A percentile compares a stretch with the other conserved stretches of the same genome.
Evolutionary conservation across 1,140 invertebrate species (phyloP).

Genomic region (Anoplophora glabripennis): DNA sequence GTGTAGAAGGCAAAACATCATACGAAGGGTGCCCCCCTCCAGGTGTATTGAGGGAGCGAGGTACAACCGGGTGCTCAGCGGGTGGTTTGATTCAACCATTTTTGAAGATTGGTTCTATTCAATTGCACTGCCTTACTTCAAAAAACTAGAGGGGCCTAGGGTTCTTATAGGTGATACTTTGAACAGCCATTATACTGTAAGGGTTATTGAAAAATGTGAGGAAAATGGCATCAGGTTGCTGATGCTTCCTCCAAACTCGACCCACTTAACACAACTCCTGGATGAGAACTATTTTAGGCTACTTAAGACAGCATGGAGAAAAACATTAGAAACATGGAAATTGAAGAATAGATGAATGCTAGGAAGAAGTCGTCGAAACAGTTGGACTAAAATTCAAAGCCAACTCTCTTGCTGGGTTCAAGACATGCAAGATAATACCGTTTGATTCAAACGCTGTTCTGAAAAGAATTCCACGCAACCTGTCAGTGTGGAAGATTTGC

Average conservation of each 20-base stretch:
- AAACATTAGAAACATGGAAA: conserved; percentile 43
- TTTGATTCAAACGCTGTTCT: conserved; percentile 7
- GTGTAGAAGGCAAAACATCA: conserved; percentile 46
- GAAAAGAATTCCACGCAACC: background rate
- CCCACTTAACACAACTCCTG: conserved; percentile 50
- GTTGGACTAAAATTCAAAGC: background rate
- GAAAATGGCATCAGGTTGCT: conserved; percentile 33
- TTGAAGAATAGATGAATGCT: conserved; percentile 18
- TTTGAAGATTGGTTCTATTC: conserved; percentile 47
- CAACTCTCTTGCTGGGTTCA: conserved; percentile 17
- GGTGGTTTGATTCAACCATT: conserved; percentile 39
- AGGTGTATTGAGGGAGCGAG: conserved; percentile 38
- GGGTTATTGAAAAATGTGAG: conserved; percentile 34
- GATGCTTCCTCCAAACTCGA: conserved; percentile 48
- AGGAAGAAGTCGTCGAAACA: background rate
- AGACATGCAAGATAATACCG: conserved; percentile 5
- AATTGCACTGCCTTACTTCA: conserved; percentile 33
- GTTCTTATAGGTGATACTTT: conserved; percentile 45
- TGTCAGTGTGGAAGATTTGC: background rate
- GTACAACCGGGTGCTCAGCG: conserved; percentile 45
- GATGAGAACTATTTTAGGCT: conserved; percentile 48
- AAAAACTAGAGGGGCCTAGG: conserved; percentile 36
- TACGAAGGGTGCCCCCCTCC: conserved; percentile 42
- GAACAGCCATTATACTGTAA: conserved; percentile 39
- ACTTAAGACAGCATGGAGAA: conserved; percentile 46